These are phyloP conservation scores for Pelodytes ibericus DNA, from an alignment of 2,797 vertebrate species.

Conservation along the genomic window DNA sequence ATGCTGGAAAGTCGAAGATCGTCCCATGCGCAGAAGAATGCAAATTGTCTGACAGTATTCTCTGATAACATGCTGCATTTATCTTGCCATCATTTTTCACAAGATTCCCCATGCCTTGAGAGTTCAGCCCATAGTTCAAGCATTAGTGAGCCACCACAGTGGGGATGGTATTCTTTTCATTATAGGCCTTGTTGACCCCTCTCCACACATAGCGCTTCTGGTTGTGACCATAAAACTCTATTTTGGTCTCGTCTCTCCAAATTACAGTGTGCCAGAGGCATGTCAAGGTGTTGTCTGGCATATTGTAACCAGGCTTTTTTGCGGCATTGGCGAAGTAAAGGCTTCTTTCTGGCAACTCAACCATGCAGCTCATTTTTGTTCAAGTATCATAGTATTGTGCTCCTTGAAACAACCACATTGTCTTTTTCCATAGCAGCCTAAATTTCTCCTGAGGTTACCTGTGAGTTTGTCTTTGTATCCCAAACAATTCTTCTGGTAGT, in stretches of 20 bases:
- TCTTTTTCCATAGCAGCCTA: background rate
- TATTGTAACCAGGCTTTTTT: background rate
- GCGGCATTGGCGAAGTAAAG: background rate
- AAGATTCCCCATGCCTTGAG: no score
- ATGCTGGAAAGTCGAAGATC: no score
- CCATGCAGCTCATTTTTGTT: background rate
- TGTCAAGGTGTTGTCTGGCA: background rate
- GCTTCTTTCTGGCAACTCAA: background rate
- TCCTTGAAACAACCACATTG: background rate
- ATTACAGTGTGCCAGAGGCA: background rate
- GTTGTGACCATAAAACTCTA: no score
- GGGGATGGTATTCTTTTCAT: no score
- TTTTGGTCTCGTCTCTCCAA: conserved; percentile 3
- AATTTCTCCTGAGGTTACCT: conserved; percentile 2
- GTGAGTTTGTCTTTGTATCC: conserved; percentile 3
- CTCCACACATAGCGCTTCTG: no score
- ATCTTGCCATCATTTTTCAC: no score
- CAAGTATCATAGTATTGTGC: background rate
- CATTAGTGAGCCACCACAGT: no score
- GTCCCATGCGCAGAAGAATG: no score
- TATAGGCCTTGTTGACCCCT: no score
- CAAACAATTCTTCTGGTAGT: background rate
- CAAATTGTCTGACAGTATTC: no score
- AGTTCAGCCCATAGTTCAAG: no score
- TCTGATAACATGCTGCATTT: no score